phyloP scores from a whole-genome alignment of 2,888 invertebrate species.

The Cheilosia vernalis region DNA sequence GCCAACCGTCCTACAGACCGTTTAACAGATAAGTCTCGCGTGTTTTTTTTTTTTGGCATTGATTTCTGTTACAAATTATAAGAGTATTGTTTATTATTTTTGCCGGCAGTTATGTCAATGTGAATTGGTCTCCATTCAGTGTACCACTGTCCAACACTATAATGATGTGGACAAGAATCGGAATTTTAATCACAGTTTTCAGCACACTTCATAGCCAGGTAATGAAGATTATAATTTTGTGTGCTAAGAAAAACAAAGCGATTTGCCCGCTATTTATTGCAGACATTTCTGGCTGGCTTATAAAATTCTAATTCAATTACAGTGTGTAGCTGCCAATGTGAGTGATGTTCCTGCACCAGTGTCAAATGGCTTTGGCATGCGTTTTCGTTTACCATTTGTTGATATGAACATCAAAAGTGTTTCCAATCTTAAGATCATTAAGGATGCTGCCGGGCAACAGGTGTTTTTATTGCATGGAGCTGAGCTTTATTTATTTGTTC shows the following conservation, averaged over 20 bases:
- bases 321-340: constrained; percentile 18
- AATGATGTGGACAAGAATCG: constrained; percentile 38
- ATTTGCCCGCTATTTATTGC: constrained; percentile 18
- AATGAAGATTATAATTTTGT: background rate
- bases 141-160: background rate
- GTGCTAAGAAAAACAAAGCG: background rate
- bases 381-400: constrained; percentile 80
- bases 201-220: constrained; percentile 10
- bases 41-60: background rate
- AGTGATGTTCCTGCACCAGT: constrained; percentile 3
- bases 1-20: background rate
- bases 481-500: constrained; percentile 79
- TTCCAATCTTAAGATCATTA: constrained; percentile 77
- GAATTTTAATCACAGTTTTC: constrained; percentile 17
- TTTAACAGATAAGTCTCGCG: background rate
- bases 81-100: background rate
- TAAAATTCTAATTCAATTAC: constrained; percentile 16
- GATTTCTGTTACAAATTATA: constrained; percentile 1
- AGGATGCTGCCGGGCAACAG: constrained; percentile 77
- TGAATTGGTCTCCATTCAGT: background rate
- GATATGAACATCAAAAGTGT: constrained; percentile 79
- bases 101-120: background rate
- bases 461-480: constrained; percentile 80
- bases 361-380: constrained; percentile 75
- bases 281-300: background rate